Percentiles rank a stretch among this genome's conserved stretches.
phyloP scores from a whole-genome alignment of 2,888 invertebrate genomes.

The Drosophila cracens region DNA sequence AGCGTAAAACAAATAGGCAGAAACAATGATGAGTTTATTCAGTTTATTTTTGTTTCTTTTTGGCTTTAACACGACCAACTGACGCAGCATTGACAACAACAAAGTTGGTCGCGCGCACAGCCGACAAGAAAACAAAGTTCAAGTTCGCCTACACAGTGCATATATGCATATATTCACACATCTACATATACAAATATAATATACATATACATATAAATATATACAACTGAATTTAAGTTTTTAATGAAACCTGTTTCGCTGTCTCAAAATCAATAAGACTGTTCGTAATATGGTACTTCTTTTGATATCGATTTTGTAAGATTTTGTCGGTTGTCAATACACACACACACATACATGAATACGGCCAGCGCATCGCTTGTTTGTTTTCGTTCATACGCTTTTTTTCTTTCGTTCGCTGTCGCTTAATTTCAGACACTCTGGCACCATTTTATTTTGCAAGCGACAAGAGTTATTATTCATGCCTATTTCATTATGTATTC shows the following conservation, averaged over 20 bases:
- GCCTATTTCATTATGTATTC: conserved; percentile 42
- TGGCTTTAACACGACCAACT: conserved; percentile 38
- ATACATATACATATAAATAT: not conserved
- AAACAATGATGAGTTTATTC: conserved; percentile 38
- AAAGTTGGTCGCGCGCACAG: conserved; percentile 21
- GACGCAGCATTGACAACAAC: conserved; percentile 34
- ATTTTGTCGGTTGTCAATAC: conserved; percentile 47
- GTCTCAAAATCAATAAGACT: conserved; percentile 47
- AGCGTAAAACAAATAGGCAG: conserved; percentile 49
- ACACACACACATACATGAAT: conserved; percentile 4
- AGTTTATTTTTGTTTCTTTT: conserved; percentile 33
- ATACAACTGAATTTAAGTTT: conserved; percentile 23
- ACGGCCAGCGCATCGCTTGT: conserved; percentile 58
- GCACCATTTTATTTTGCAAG: conserved; percentile 71
- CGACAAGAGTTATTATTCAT: conserved; percentile 63
- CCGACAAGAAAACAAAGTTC: conserved; percentile 55
- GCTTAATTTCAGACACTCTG: conserved; percentile 73
- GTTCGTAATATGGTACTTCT: conserved; percentile 25
- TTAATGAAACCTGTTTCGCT: conserved; percentile 34
- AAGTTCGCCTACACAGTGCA: conserved; percentile 61
- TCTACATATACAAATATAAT: not conserved
- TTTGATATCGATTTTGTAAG: conserved; percentile 41
- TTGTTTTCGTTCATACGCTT: conserved; percentile 60
- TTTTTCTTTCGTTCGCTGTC: conserved; percentile 34
- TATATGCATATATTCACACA: not conserved